A percentile compares a stretch with the other conserved stretches of the same genome.
phyloP scores from a whole-genome alignment of 2,888 invertebrate species.

The Scaptomyza parva region DNA sequence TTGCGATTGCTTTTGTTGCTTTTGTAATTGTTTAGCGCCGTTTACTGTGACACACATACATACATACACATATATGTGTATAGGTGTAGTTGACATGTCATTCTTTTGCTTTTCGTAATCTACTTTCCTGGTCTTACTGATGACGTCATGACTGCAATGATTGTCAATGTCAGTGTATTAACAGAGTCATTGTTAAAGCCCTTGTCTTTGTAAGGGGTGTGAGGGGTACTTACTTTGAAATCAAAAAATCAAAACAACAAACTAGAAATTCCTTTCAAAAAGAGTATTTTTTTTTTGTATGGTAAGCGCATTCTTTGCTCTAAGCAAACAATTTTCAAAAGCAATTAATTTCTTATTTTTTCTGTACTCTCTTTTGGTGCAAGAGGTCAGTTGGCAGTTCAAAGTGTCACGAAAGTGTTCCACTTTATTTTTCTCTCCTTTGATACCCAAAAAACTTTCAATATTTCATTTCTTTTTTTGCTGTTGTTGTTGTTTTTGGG shows the following conservation, averaged over 20 bases:
- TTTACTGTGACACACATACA: conserved; percentile 47
- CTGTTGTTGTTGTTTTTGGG: conserved; percentile 4
- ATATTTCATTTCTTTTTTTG: background rate
- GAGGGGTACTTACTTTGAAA: no score
- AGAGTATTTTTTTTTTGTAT: conserved; percentile 29
- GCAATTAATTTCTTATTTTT: conserved; percentile 15
- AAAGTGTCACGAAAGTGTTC: conserved; percentile 54
- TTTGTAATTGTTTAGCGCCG: conserved; percentile 35
- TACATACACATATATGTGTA: conserved; percentile 8
- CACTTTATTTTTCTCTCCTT: conserved; percentile 2
- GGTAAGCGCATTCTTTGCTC: conserved; percentile 49
- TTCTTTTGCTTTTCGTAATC: conserved; percentile 60
- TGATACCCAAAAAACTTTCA: conserved; percentile 21
- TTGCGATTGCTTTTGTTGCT: background rate
- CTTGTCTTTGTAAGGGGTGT: conserved; percentile 29
- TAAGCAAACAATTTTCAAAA: conserved; percentile 46
- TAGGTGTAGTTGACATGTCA: conserved; percentile 45
- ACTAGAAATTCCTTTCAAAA: conserved; percentile 29
- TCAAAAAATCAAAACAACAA: background rate
- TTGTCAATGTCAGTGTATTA: conserved; percentile 69
- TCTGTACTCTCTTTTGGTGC: background rate
- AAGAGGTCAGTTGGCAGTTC: conserved; percentile 53
- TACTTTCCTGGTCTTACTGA: conserved; percentile 29
- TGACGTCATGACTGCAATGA: conserved; percentile 69
- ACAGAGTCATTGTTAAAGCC: conserved; percentile 61